These are phyloP conservation scores for Nineta flava DNA, from an alignment of 2,888 invertebrate species.

Conservation along the genomic window DNA sequence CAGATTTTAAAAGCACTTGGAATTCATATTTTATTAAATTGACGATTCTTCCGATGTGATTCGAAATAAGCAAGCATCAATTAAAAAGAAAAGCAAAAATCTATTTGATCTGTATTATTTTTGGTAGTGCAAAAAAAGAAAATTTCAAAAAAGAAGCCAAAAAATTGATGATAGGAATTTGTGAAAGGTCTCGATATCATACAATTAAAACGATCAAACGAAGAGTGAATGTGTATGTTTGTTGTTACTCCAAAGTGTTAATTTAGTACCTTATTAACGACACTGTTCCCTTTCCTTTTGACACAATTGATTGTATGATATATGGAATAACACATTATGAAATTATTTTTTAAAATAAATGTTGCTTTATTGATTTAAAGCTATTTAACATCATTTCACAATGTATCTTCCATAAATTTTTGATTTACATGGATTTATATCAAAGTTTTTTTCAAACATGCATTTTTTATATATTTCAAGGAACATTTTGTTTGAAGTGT, in stretches of 20 bases:
- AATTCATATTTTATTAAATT: too few species aligned
- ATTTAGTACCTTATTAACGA: background rate
- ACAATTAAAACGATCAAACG: background rate
- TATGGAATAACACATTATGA: constrained; percentile 50
- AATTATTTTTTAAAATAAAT: constrained; percentile 35
- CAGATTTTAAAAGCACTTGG: too few species aligned
- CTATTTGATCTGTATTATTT: too few species aligned
- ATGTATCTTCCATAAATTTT: constrained; percentile 46
- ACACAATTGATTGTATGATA: constrained; percentile 19
- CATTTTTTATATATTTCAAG: constrained; percentile 7
- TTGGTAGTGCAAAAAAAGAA: too few species aligned
- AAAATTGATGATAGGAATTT: background rate
- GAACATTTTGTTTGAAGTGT: constrained; percentile 13
- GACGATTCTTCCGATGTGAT: too few species aligned
- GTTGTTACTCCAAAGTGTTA: background rate
- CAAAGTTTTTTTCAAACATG: constrained; percentile 11
- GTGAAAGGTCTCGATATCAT: constrained; percentile 1
- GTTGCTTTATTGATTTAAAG: constrained; percentile 46
- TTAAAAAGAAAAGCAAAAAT: too few species aligned
- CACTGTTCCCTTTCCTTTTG: background rate
- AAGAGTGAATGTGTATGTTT: too few species aligned
- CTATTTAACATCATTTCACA: constrained; percentile 33
- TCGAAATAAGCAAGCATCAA: too few species aligned
- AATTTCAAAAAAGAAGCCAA: background rate
- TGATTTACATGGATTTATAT: constrained; percentile 4